Percentiles rank a stretch among this genome's conserved stretches.
Evolutionary conservation across 2,888 invertebrate species (phyloP).

Genomic region (Callinectes sapidus): DNA sequence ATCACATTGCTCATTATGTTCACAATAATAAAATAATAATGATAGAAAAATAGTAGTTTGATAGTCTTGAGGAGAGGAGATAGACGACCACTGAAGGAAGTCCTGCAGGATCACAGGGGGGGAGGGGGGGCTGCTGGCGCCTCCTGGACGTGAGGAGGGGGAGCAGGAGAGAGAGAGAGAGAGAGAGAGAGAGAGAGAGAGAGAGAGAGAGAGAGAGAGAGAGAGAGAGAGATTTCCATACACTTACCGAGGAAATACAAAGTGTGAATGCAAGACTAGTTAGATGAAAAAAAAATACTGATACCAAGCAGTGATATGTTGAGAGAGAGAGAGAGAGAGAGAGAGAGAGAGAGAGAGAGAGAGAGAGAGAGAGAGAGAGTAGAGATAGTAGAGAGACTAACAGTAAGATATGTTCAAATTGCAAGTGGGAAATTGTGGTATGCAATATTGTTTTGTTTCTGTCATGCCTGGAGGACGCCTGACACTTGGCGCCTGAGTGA

Average conservation of each 20-base stretch:
- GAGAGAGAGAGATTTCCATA: not conserved
- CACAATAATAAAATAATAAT: slow-evolving; percentile 50
- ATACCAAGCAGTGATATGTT: slow-evolving; percentile 61
- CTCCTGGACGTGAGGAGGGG: slow-evolving; percentile 12
- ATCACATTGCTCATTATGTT: slow-evolving; percentile 61
- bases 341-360: slow-evolving; percentile 22
- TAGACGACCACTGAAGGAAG: slow-evolving; percentile 43
- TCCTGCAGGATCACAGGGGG: slow-evolving; percentile 54
- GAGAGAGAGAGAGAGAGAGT: not conserved
- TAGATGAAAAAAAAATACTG: slow-evolving; percentile 61
- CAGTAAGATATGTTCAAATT: slow-evolving; percentile 33
- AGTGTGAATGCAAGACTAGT: slow-evolving; percentile 39
- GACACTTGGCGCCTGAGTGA: slow-evolving; percentile 37
- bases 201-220: not conserved
- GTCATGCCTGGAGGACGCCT: slow-evolving; percentile 58
- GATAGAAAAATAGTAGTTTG: slow-evolving; percentile 51
- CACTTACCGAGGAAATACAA: slow-evolving; percentile 14
- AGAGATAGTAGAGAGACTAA: not conserved
- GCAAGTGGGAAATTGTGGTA: slow-evolving; percentile 6
- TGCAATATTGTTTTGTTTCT: slow-evolving; percentile 41
- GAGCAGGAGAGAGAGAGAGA: not conserved
- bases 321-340: not conserved
- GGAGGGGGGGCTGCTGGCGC: slow-evolving; percentile 20
- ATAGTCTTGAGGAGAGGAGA: not conserved
- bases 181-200: not conserved